Percentiles rank a stretch among this genome's conserved stretches.
These are phyloP conservation scores for Cydia splendana DNA, from an alignment of 1,140 invertebrate genomes.

Conservation along the genomic window DNA sequence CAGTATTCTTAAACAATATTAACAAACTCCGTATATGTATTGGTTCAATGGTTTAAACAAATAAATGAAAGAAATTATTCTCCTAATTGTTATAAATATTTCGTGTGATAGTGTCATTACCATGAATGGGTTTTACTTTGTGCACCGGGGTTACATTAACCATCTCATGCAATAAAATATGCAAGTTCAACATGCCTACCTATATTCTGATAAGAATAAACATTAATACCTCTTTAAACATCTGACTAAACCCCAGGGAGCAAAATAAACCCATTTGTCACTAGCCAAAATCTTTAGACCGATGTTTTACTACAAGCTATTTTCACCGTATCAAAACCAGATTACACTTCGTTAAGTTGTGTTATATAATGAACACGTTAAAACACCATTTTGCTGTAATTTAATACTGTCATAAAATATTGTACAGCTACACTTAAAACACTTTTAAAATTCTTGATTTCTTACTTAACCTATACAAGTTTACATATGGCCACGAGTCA, in stretches of 20 bases:
- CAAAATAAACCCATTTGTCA: not conserved
- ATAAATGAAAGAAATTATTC: not conserved
- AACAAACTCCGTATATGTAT: not conserved
- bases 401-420: constrained; percentile 38
- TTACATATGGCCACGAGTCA: not conserved
- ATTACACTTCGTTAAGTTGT: not conserved
- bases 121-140: not conserved
- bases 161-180: not conserved
- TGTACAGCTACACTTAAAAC: constrained; percentile 8
- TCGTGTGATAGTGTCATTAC: not conserved
- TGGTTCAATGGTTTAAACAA: not conserved
- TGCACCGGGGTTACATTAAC: not conserved
- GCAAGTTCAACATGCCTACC: too few species aligned
- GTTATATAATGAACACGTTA: constrained; percentile 4
- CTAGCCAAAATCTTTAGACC: not conserved
- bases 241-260: not conserved
- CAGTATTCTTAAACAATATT: not conserved
- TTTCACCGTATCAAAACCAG: not conserved
- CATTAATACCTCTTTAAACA: too few species aligned
- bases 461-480: not conserved
- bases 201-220: too few species aligned
- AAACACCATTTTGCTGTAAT: not conserved
- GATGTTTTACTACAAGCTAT: not conserved
- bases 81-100: not conserved
- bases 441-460: constrained; percentile 3